Evolutionary conservation across 2,113 vertebrate species (phyloP).

Genomic region (Oreocharis arfaki): DNA sequence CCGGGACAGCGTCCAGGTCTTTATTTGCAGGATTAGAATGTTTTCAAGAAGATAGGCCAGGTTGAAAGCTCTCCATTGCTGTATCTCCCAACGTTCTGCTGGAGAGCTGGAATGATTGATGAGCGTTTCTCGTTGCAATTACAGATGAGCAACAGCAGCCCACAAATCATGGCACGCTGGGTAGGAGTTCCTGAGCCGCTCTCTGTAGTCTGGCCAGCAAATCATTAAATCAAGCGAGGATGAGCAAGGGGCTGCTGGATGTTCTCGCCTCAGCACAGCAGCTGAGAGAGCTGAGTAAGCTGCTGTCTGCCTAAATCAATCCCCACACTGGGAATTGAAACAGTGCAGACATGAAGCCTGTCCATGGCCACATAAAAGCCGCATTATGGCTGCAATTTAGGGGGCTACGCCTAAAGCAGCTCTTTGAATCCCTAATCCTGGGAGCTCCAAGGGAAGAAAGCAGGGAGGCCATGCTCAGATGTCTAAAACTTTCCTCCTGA

Average conservation of each 20-base stretch:
- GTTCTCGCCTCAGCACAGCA: background rate
- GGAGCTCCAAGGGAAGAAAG: background rate
- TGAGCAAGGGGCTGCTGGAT: constrained; percentile 44
- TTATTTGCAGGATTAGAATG: background rate
- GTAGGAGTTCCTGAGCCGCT: background rate
- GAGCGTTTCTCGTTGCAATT: background rate
- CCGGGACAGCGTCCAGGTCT: background rate
- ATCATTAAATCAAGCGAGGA: constrained; percentile 19
- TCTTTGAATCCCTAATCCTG: background rate
- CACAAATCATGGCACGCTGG: background rate
- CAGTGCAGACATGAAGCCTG: background rate
- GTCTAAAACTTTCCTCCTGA: background rate
- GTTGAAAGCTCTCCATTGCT: background rate
- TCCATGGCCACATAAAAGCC: background rate
- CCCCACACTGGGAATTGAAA: background rate
- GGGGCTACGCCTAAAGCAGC: background rate
- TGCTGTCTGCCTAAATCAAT: constrained; percentile 31
- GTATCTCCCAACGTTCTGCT: background rate
- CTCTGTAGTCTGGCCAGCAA: constrained; percentile 42
- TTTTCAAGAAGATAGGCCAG: background rate
- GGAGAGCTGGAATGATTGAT: background rate
- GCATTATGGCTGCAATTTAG: background rate
- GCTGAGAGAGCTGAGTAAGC: constrained; percentile 32
- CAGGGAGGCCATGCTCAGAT: background rate
- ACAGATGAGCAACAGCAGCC: constrained; percentile 19